Conservation (phyloP, 2,797 vertebrate genomes). For the Anguilla obscura region DNA sequence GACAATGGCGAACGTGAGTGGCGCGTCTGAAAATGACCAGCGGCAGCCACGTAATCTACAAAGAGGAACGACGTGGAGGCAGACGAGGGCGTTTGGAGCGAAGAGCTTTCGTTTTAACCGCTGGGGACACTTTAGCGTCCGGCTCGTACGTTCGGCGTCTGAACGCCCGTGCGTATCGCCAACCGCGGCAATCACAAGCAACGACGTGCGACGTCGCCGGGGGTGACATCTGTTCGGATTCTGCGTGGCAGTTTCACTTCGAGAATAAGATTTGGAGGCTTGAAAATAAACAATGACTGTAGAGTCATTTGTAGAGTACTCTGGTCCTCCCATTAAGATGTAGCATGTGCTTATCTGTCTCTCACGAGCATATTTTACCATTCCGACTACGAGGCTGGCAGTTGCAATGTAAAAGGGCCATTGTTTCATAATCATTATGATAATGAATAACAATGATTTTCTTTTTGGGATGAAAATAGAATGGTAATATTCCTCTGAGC, state of each 20-base stretch:
- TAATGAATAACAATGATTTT: not conserved
- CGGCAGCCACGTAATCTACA: not conserved
- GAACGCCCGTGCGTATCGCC: not conserved
- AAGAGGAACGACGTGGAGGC: not conserved
- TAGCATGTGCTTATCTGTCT: not conserved
- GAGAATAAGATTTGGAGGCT: not conserved
- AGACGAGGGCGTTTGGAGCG: not conserved
- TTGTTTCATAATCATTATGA: not conserved
- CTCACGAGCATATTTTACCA: not conserved
- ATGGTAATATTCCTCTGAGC: not conserved
- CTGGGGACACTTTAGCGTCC: not conserved
- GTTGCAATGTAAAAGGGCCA: not conserved
- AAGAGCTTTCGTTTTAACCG: not conserved
- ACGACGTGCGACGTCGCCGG: not conserved
- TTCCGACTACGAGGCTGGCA: not conserved
- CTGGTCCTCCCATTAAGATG: not conserved
- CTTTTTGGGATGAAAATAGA: not conserved
- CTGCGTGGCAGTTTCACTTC: not conserved
- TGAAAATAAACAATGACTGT: not conserved
- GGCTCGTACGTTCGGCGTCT: not conserved
- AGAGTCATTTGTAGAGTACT: not conserved
- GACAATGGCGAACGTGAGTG: not conserved
- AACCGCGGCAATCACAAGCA: not conserved
- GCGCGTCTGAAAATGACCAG: not conserved
- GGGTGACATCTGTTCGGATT: conserved; percentile 13